Percentiles rank a stretch among this genome's conserved stretches.
These are phyloP conservation scores for Rhizomys pruinosus DNA, from an alignment of 2,113 vertebrate genomes.

Conservation along the genomic window DNA sequence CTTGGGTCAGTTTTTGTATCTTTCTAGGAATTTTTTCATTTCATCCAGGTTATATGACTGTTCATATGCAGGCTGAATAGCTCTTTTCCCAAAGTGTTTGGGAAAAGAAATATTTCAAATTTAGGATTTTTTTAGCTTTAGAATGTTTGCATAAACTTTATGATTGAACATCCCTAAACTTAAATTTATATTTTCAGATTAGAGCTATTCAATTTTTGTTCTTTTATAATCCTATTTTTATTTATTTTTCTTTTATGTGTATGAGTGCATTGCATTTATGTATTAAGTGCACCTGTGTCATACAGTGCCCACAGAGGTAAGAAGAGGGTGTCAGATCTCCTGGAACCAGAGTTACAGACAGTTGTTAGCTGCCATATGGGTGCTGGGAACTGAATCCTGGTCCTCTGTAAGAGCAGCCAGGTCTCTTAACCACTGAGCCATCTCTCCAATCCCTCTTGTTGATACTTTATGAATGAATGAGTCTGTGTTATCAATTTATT, in stretches of 20 bases:
- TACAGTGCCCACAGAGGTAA: no score
- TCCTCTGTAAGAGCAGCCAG: no score
- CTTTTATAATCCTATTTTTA: background rate
- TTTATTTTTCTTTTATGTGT: no score
- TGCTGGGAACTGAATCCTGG: no score
- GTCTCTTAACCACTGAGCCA: no score
- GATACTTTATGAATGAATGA: conserved; percentile 27
- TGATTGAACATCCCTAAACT: background rate
- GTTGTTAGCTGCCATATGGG: no score
- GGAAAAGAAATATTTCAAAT: background rate
- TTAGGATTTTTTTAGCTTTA: background rate
- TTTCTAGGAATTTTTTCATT: background rate
- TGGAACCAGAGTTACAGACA: no score
- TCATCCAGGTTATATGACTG: background rate
- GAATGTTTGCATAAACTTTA: background rate
- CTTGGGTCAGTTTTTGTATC: conserved; percentile 1
- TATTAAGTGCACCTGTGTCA: no score
- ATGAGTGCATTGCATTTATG: no score
- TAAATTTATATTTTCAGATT: background rate
- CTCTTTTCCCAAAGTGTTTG: background rate
- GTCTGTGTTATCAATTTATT: background rate
- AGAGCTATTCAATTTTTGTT: background rate
- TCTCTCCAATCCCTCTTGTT: background rate
- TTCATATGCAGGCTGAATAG: background rate
- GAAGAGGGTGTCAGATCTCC: no score